Evolutionary conservation across 2,113 vertebrate genomes (phyloP).

Genomic region (Actinemys pallida): DNA sequence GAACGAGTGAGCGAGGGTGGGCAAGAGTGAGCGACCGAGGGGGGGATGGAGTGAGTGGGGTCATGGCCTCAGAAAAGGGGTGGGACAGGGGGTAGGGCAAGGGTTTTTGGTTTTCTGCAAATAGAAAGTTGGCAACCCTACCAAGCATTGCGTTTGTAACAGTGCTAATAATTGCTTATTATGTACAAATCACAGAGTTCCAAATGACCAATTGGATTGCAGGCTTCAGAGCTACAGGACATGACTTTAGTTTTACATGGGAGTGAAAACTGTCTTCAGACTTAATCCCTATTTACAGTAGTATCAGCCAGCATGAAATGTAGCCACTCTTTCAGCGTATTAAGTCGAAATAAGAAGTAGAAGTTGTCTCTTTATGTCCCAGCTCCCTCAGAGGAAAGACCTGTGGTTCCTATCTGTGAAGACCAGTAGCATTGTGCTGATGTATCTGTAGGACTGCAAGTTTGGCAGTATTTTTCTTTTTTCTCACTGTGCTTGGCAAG

Average conservation of each 20-base stretch:
- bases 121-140: too few relatives aligned
- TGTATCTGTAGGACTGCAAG: neutral
- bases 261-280: neutral
- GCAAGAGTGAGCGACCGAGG: too few relatives aligned
- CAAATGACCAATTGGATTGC: neutral
- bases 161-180: neutral
- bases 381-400: neutral
- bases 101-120: too few relatives aligned
- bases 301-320: neutral
- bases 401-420: neutral
- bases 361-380: neutral
- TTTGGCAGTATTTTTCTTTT: neutral
- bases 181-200: neutral
- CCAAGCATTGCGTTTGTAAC: neutral
- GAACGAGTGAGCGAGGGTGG: too few relatives aligned
- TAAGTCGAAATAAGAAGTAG: neutral
- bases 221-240: neutral
- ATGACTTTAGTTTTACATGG: fast-evolving
- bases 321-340: neutral
- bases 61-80: too few relatives aligned
- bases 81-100: too few relatives aligned
- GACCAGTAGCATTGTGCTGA: neutral
- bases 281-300: neutral
- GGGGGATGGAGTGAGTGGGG: too few relatives aligned
- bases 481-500: fast-evolving